These are phyloP conservation scores for Hydropotes inermis DNA, from an alignment of 2,113 vertebrate genomes.

Conservation along the genomic window DNA sequence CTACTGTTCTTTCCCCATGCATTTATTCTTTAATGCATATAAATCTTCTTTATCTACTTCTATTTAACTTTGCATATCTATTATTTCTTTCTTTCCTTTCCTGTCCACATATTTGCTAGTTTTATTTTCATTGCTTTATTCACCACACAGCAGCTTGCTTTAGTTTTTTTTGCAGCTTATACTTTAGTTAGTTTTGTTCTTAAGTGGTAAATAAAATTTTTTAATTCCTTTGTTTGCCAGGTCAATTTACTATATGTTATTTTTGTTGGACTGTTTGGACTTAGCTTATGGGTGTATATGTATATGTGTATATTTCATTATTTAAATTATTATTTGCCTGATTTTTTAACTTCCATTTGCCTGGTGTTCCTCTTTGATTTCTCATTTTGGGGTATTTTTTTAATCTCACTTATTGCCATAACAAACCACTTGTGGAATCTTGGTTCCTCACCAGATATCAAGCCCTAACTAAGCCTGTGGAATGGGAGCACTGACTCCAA, in stretches of 20 bases:
- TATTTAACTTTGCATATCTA: neutral
- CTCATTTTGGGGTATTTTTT: neutral
- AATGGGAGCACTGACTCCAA: neutral
- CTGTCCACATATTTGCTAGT: neutral
- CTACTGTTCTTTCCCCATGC: neutral
- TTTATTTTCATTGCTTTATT: neutral
- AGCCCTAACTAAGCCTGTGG: neutral
- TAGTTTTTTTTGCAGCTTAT: neutral
- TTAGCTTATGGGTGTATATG: neutral
- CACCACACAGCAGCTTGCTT: neutral
- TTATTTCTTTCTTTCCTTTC: neutral
- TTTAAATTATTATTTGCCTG: neutral
- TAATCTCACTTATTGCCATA: neutral
- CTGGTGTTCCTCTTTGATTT: neutral
- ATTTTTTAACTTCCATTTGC: neutral
- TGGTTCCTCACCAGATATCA: neutral
- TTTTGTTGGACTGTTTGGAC: neutral
- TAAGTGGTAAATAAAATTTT: neutral
- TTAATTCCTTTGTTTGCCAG: neutral
- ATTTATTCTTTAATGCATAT: neutral
- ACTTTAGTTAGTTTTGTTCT: neutral
- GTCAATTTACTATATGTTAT: neutral
- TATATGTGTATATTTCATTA: neutral
- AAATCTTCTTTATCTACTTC: neutral
- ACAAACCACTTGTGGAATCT: neutral